These are phyloP conservation scores for Addax nasomaculatus DNA, from an alignment of 2,113 vertebrate genomes.

Conservation along the genomic window DNA sequence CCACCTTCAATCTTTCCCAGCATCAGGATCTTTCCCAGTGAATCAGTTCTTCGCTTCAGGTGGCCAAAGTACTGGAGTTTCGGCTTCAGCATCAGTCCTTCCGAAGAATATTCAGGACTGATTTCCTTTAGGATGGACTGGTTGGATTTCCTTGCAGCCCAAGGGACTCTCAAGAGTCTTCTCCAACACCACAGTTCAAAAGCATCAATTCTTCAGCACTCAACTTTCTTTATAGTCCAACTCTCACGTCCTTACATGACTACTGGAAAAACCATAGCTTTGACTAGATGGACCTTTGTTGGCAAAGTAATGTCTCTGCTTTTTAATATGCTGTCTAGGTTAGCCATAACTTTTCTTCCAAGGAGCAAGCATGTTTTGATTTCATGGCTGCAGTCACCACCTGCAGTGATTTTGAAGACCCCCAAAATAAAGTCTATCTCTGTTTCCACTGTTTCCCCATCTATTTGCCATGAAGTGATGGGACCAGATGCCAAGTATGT, in stretches of 20 bases:
- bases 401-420: neutral
- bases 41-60: rapidly evolving
- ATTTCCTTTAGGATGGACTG: neutral
- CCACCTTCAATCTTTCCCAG: neutral
- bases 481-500: neutral
- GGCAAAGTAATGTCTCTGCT: neutral
- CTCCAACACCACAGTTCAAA: neutral
- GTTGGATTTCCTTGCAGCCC: neutral
- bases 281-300: neutral
- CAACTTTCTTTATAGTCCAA: neutral
- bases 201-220: neutral
- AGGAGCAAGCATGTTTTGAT: neutral
- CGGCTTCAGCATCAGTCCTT: neutral
- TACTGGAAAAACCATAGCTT: neutral
- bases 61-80: neutral
- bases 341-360: neutral
- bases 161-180: neutral
- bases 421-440: neutral
- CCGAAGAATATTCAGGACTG: neutral
- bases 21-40: neutral
- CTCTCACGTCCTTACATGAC: neutral
- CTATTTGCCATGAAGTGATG: neutral
- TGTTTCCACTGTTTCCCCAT: neutral
- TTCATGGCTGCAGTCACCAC: neutral
- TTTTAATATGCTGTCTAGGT: neutral